Conservation (phyloP, 2,113 vertebrate genomes). For the Ictalurus punctatus region DNA sequence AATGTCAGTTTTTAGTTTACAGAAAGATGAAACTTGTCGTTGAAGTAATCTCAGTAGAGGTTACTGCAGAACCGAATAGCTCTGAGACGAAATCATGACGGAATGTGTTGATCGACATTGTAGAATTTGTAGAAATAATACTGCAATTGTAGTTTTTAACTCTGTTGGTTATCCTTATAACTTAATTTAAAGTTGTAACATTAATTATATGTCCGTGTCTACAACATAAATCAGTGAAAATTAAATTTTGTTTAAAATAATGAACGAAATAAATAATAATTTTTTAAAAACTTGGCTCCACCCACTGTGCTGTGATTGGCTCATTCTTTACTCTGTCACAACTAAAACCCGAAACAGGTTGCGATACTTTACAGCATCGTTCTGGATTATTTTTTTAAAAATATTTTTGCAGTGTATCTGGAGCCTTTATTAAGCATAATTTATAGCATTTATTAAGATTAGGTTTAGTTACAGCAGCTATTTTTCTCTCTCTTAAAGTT, state of each 20-base stretch:
- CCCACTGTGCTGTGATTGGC: constrained; percentile 7
- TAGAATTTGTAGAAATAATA: not conserved
- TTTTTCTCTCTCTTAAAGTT: not conserved
- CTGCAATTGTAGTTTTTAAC: not conserved
- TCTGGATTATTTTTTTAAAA: not conserved
- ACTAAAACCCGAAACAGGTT: not conserved
- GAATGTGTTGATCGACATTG: not conserved
- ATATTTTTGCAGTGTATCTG: not conserved
- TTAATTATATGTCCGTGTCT: too few relatives aligned
- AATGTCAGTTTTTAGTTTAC: not conserved
- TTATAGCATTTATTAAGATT: too few relatives aligned
- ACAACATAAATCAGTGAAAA: too few relatives aligned
- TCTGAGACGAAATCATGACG: not conserved
- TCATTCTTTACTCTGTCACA: not conserved
- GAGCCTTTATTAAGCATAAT: too few relatives aligned
- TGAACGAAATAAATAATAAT: rapidly evolving
- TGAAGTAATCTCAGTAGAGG: not conserved
- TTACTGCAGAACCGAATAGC: not conserved
- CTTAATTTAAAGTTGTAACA: too few relatives aligned
- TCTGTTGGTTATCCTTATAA: not conserved
- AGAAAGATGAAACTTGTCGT: not conserved
- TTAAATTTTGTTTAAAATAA: not conserved
- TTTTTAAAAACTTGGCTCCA: not conserved
- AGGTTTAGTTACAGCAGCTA: not conserved
- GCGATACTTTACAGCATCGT: not conserved